These are phyloP conservation scores for Sepioteuthis lessoniana DNA, from an alignment of 2,888 invertebrate genomes.

Conservation along the genomic window DNA sequence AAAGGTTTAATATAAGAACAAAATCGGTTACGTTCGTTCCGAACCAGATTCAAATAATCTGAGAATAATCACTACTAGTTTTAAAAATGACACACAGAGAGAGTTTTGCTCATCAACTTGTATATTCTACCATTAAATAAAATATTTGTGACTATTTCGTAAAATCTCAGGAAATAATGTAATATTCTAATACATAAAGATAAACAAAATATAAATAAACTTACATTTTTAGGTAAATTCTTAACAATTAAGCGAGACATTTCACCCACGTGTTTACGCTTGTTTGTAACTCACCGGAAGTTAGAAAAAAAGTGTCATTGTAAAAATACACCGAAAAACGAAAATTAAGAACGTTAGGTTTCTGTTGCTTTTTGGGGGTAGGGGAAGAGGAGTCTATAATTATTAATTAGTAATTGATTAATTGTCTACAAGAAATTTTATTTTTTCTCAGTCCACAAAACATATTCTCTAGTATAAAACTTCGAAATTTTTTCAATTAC, in stretches of 20 bases:
- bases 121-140: not conserved
- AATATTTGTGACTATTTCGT: not conserved
- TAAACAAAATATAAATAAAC: conserved; percentile 63
- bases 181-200: not conserved
- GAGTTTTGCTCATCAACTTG: not conserved
- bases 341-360: not conserved
- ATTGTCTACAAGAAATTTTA: too few species aligned
- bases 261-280: not conserved
- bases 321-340: not conserved
- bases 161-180: not conserved
- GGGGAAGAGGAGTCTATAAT: too few species aligned
- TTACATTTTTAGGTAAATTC: conserved; percentile 90
- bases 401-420: too few species aligned
- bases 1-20: not conserved
- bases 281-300: not conserved
- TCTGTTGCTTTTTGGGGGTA: too few species aligned
- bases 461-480: too few species aligned
- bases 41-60: not conserved
- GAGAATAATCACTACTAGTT: not conserved
- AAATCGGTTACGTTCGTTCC: too few species aligned
- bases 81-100: not conserved
- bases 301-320: not conserved
- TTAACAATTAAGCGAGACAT: conserved; percentile 93
- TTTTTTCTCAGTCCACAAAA: too few species aligned
- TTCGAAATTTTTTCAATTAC: too few species aligned